Evolutionary conservation across 2,797 vertebrate species (phyloP).

Genomic region (Pitangus sulphuratus): DNA sequence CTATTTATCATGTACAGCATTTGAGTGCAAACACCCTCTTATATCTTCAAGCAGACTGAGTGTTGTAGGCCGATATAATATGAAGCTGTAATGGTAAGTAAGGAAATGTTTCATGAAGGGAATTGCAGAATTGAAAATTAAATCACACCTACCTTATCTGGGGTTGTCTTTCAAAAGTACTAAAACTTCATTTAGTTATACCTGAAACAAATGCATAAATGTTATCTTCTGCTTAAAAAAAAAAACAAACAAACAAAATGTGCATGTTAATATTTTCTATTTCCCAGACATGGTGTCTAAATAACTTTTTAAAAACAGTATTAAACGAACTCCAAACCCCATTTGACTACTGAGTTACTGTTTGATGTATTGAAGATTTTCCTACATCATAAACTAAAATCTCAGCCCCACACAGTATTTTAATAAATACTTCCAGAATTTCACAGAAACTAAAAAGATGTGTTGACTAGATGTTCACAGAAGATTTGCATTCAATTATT

Average conservation of each 20-base stretch:
- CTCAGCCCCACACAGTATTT: not conserved
- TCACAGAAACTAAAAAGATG: not conserved
- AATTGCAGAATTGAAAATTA: not conserved
- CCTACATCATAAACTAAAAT: not conserved
- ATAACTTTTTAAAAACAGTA: not conserved
- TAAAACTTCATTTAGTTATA: slow-evolving; percentile 71
- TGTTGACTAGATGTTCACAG: not conserved
- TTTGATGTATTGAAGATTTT: not conserved
- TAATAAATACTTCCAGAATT: not conserved
- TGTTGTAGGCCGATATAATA: not conserved
- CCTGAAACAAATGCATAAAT: slow-evolving; percentile 64
- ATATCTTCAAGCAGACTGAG: not conserved
- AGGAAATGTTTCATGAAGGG: not conserved
- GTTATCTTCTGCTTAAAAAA: not conserved
- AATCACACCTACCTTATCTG: slow-evolving; percentile 65
- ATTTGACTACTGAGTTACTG: not conserved
- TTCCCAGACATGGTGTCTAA: not conserved
- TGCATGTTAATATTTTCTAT: not conserved
- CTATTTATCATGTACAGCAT: not conserved
- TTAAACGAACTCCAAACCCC: not conserved
- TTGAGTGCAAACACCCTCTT: not conserved
- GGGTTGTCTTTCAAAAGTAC: slow-evolving; percentile 70
- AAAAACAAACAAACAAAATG: not conserved
- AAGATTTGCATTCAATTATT: not conserved
- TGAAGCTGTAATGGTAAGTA: not conserved